A percentile compares a stretch with the other conserved stretches of the same genome.
Evolutionary conservation across 2,113 vertebrate genomes (phyloP).

Genomic region (Channa maculata): DNA sequence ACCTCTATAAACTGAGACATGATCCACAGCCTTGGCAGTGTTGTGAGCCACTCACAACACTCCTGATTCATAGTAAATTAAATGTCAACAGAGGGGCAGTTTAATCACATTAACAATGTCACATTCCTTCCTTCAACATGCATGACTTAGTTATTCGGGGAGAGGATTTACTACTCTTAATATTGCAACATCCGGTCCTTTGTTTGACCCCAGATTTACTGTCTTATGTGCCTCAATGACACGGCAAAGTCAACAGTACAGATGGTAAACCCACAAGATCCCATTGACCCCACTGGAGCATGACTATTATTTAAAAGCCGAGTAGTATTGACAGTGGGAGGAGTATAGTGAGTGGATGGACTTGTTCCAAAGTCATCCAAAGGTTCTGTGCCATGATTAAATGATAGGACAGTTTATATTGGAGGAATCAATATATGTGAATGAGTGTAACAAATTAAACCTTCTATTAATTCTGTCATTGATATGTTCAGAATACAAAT

Average conservation of each 20-base stretch:
- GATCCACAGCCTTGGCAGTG: constrained; percentile 23
- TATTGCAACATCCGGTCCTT: constrained; percentile 25
- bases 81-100: constrained; percentile 45
- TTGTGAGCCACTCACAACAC: constrained; percentile 23
- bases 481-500: constrained; percentile 35
- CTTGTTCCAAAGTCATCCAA: constrained; percentile 61
- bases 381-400: constrained; percentile 34
- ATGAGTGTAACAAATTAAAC: constrained; percentile 39
- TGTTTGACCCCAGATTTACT: constrained; percentile 61
- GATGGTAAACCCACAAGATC: constrained; percentile 54
- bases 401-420: constrained; percentile 22
- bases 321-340: constrained; percentile 37
- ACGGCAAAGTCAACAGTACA: constrained; percentile 50
- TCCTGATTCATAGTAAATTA: constrained; percentile 42
- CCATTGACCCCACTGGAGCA: constrained; percentile 45
- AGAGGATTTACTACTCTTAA: constrained; percentile 39
- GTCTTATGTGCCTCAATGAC: constrained; percentile 41
- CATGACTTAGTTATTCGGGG: constrained; percentile 33
- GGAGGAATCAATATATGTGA: constrained; percentile 48
- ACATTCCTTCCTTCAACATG: constrained; percentile 45
- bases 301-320: constrained; percentile 53
- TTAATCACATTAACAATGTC: constrained; percentile 55
- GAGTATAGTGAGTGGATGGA: constrained; percentile 43
- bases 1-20: constrained; percentile 33
- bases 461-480: constrained; percentile 30